A percentile compares a stretch with the other conserved stretches of the same genome.
These are phyloP conservation scores for Tiliacea citrago DNA, from an alignment of 2,888 invertebrate genomes.

Conservation along the genomic window DNA sequence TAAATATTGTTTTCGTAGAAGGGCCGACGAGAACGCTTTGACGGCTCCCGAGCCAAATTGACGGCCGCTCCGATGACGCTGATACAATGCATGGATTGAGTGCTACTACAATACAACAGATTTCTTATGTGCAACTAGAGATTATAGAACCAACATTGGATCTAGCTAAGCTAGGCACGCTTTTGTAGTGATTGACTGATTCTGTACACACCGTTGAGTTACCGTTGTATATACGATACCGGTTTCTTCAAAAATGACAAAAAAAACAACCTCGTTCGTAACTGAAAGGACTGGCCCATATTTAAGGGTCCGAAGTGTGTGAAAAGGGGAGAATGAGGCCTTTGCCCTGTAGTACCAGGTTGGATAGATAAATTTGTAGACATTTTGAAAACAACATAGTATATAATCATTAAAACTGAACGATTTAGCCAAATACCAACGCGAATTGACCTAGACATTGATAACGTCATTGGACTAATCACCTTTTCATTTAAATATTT, in stretches of 20 bases:
- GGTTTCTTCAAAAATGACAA: too few species aligned
- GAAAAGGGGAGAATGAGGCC: neutral
- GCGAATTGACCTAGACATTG: constrained; percentile 29
- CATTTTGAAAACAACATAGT: neutral
- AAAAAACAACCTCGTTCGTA: neutral
- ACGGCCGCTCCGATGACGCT: constrained; percentile 38
- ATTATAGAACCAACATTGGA: neutral
- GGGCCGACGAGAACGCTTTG: constrained; percentile 55
- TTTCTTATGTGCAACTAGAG: neutral
- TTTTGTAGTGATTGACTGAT: neutral
- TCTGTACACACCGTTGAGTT: neutral
- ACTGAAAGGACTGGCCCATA: neutral
- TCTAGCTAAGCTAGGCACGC: neutral
- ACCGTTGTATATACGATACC: too few species aligned
- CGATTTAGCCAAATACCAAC: constrained; percentile 15
- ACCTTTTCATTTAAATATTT: constrained; percentile 22
- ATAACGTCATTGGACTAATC: constrained; percentile 29
- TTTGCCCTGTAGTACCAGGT: neutral
- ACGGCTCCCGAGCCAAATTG: constrained; percentile 36
- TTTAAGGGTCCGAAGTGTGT: too few species aligned
- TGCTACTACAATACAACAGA: constrained; percentile 2
- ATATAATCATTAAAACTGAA: constrained; percentile 11
- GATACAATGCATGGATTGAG: constrained; percentile 36
- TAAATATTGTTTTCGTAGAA: constrained; percentile 65
- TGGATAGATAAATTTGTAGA: neutral